Evolutionary conservation across 1,140 invertebrate genomes (phyloP), one percentile per base, ranked within the genome.

Genomic region (fruit fly (Drosophila melanogaster)): DNA sequence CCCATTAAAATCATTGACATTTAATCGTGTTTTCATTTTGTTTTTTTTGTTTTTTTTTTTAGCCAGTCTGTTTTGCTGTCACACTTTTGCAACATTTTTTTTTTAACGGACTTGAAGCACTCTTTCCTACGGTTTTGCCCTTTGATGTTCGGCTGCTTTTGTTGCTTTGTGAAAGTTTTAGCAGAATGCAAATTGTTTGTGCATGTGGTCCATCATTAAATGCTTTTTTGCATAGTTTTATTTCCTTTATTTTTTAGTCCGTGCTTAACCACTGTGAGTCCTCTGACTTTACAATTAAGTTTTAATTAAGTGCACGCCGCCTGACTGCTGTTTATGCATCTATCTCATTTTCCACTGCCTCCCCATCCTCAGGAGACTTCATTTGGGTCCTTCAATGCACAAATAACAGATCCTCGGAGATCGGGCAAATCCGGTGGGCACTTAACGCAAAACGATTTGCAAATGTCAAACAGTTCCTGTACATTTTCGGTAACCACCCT

Each of bases 1-100:
- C 83, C 84, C 84, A 87, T 87, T 87, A 87, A 87, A 87, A 87
- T 87, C 84, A 87, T 89, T 87, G 84, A 87, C 84, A 87, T 87
- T 87, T 87, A 89, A 87, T 77, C 77, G 84, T 66, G 76, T 69
- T 69, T 69, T 69, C 30, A 30, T 74, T 17, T 65, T 61, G 41
- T 53, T 1, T 11, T 43, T n/a, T 3, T 43, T 43, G n/a, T 22
- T 22, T 46, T 22, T 46, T 26, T 26, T 26, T 47, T 14, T 26
- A 26, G 55, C 19, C 55, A n/a, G 24, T n/a, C 71, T 35, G 26
- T 26, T 62, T 74, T 74, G 59, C 71, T 74, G 71, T 74, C 67
- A 76, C 80, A 75, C 62, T 78, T 86, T 86, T 87, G 81, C 73
- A 75, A 81, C 83, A 77, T 64, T 67, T 76, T 86, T 86, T 77